Base-by-base conservation (phyloP, 2,113 vertebrate species). In the Chaetodon trifascialis region DNA sequence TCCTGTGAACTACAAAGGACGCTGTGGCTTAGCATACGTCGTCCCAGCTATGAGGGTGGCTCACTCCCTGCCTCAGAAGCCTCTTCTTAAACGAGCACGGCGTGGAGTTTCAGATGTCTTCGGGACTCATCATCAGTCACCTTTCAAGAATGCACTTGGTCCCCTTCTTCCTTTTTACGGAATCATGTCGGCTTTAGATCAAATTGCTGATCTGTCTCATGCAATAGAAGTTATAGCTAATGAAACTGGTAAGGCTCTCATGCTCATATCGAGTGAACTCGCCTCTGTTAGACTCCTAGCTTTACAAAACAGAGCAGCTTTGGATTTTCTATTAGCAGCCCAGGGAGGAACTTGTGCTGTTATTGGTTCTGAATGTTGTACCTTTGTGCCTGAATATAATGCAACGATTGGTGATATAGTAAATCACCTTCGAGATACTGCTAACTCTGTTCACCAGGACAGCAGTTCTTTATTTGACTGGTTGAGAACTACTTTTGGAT, bases 361-460 rank as follows among this genome's bases (percentile, higher is more conserved):
- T 9, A 90, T 87, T 2, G 86, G 88, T 16, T 76, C 88, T 51
- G 91, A 91, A 38, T 89, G 89, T 51, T 90, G 88, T 19, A 92
- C 91, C 25, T 92, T 83, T 76, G 88, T 91, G 36, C 87, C 87
- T 3, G 87, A 92, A 0, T 82, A 91, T 19, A 91, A 90, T 17
- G 55, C 76, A 5, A 87, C 88, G 0, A 71, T 91, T 19, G 23
- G 0, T 30, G 83, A 90, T 7, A 86, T 89, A 9, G 23, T 86
- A 2, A 51, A 14, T 58, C 88, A 89, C 34, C 86, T 91, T 63
- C 63, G 74, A 16, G 34, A 75, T 0, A 68, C 69, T 0, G 83
- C 80, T 2, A 30, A 40, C 4, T 59, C 88, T 10, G 47, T 86
- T 40, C 84, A 87, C 10, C 88, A 86, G 78, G 67, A 80, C 0